Percentiles rank a stretch among this genome's conserved stretches.
These are phyloP conservation scores for Thaleichthys pacificus DNA, from an alignment of 2,797 vertebrate species.

Conservation along the genomic window DNA sequence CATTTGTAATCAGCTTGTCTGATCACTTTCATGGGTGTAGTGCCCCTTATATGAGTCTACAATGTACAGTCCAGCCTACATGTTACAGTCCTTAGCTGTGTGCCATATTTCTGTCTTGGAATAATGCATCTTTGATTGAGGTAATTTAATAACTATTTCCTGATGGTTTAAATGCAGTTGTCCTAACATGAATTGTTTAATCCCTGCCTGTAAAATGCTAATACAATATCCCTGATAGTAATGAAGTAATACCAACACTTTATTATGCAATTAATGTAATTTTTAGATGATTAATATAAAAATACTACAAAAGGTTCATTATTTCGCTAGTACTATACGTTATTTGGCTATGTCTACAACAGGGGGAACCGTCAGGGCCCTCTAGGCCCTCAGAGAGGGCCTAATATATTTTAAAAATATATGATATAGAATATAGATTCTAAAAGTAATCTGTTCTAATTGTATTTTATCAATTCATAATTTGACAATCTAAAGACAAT, in stretches of 20 bases:
- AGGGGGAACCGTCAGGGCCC: no score
- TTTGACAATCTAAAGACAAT: no score
- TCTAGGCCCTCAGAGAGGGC: no score
- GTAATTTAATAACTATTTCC: neutral
- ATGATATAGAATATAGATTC: no score
- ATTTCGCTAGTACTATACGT: neutral
- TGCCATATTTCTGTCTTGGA: neutral
- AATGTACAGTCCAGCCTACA: neutral
- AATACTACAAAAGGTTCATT: constrained; percentile 14
- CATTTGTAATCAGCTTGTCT: neutral
- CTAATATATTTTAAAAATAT: no score
- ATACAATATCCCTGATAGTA: neutral
- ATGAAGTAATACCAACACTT: no score
- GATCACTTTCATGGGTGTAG: no score
- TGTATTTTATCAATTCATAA: no score
- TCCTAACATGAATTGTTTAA: neutral
- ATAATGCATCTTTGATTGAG: neutral
- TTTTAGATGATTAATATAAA: neutral
- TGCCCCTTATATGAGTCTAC: no score
- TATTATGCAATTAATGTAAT: neutral
- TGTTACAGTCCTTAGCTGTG: neutral
- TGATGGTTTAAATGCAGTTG: no score
- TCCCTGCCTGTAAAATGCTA: neutral
- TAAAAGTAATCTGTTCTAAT: no score
- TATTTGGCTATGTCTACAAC: neutral